Percentiles rank a stretch among this genome's conserved stretches.
phyloP scores from a whole-genome alignment of 2,113 vertebrate genomes.

The Hyperopisus bebe region DNA sequence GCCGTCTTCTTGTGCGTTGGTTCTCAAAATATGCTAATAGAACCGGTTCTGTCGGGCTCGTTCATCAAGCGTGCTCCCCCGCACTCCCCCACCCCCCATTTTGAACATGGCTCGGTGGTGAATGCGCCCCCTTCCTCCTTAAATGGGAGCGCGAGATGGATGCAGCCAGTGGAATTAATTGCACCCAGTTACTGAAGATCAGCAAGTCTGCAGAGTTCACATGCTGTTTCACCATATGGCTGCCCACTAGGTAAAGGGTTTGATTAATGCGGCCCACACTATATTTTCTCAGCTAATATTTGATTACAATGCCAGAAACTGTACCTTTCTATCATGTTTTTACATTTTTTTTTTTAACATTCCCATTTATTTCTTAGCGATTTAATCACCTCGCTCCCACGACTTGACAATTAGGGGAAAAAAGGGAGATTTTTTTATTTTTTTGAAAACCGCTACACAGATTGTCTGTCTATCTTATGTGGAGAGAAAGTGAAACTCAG shows the following conservation, averaged over 20 bases:
- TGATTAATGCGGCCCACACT: constrained; percentile 99
- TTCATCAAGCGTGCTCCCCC: constrained; percentile 90
- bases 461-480: background rate
- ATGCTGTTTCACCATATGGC: constrained; percentile 99
- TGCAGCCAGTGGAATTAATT: constrained; percentile 99
- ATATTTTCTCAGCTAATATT: constrained; percentile 88
- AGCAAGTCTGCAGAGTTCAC: constrained; percentile 99
- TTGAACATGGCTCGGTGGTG: constrained; percentile 83
- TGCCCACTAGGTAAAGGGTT: constrained; percentile 99
- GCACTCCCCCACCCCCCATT: constrained; percentile 64
- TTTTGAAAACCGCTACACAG: background rate
- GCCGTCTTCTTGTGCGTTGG: constrained; percentile 62
- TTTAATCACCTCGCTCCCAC: background rate
- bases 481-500: background rate
- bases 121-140: constrained; percentile 72
- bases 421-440: background rate
- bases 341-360: constrained; percentile 30
- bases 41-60: constrained; percentile 87
- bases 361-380: constrained; percentile 24
- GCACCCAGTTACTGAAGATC: constrained; percentile 99
- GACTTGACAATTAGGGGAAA: background rate
- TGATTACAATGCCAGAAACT: constrained; percentile 79
- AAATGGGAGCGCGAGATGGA: constrained; percentile 87
- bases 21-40: constrained; percentile 79
- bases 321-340: constrained; percentile 48